Conservation (phyloP, 2,797 vertebrate species). For the Euphonia xanthogaster region DNA sequence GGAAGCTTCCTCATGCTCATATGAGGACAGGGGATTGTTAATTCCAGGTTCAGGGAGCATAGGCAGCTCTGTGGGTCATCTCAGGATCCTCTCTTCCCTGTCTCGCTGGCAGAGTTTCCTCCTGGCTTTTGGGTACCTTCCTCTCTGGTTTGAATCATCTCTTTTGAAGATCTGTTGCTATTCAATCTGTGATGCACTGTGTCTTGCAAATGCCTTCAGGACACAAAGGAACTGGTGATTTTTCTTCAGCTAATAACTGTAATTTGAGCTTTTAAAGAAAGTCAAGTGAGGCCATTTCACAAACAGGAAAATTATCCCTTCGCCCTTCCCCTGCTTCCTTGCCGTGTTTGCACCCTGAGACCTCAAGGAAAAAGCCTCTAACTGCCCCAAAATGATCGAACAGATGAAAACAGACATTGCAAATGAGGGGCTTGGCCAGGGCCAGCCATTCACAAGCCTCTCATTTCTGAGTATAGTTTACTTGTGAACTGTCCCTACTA, state of each 20-base stretch:
- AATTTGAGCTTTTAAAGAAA: not conserved
- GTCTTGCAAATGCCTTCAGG: not conserved
- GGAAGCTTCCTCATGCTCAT: not conserved
- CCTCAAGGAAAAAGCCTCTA: not conserved
- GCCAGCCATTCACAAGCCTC: accelerated
- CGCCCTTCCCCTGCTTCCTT: not conserved
- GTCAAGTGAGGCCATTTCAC: not conserved
- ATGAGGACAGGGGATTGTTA: not conserved
- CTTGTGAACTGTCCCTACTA: not conserved
- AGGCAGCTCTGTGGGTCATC: not conserved
- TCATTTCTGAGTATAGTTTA: not conserved
- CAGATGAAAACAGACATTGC: not conserved
- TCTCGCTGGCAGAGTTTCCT: not conserved
- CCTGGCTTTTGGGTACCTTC: not conserved
- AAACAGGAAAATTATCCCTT: not conserved
- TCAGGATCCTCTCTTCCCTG: not conserved
- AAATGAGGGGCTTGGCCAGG: not conserved
- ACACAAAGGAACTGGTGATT: not conserved
- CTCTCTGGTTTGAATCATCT: not conserved
- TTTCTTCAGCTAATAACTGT: not conserved
- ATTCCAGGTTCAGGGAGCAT: not conserved
- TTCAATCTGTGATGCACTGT: not conserved
- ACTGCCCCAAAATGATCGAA: not conserved
- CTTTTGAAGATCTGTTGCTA: not conserved
- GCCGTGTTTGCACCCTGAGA: not conserved